Evolutionary conservation across 1,140 invertebrate genomes (phyloP).

Genomic region (Phthorimaea operculella): DNA sequence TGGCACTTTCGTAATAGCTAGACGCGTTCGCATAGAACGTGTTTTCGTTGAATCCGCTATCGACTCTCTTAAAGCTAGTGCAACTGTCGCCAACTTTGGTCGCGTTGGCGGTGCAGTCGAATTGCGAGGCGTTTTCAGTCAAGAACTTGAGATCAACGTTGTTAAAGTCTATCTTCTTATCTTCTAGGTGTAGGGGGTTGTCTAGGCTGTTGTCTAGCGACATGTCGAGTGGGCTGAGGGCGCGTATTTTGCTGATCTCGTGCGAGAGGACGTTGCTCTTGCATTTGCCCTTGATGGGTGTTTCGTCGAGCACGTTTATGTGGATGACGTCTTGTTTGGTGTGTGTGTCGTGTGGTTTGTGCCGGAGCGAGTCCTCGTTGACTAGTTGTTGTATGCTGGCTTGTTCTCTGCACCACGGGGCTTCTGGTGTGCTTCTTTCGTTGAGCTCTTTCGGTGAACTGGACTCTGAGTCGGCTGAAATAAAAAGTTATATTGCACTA

Average conservation of each 20-base stretch:
- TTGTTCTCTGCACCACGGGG: slow-evolving; percentile 42
- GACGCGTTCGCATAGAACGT: slow-evolving; percentile 53
- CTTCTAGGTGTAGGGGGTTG: slow-evolving; percentile 44
- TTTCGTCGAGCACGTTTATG: slow-evolving; percentile 37
- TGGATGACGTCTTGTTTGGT: slow-evolving; percentile 33
- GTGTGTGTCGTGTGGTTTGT: slow-evolving; percentile 27
- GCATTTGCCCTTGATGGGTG: slow-evolving; percentile 50
- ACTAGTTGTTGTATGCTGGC: slow-evolving; percentile 38
- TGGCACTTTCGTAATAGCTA: slow-evolving; percentile 62
- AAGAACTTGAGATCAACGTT: slow-evolving; percentile 62
- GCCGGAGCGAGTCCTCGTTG: slow-evolving; percentile 11
- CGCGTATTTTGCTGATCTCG: slow-evolving; percentile 57
- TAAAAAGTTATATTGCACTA: neutral
- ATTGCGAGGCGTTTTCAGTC: slow-evolving; percentile 46
- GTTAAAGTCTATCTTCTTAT: slow-evolving; percentile 59
- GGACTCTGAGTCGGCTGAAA: slow-evolving; percentile 38
- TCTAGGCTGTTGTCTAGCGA: slow-evolving; percentile 61
- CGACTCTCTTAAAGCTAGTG: slow-evolving; percentile 54
- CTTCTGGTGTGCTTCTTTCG: slow-evolving; percentile 2
- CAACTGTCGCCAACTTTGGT: slow-evolving; percentile 35
- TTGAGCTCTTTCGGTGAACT: slow-evolving; percentile 21
- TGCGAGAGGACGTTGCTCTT: slow-evolving; percentile 37
- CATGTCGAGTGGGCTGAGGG: slow-evolving; percentile 46
- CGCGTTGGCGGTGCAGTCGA: slow-evolving; percentile 27
- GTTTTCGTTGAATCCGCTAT: slow-evolving; percentile 61